Percentiles rank a stretch among this genome's conserved stretches.
Evolutionary conservation across 2,113 vertebrate species (phyloP).

Genomic region (Pteropus alecto): DNA sequence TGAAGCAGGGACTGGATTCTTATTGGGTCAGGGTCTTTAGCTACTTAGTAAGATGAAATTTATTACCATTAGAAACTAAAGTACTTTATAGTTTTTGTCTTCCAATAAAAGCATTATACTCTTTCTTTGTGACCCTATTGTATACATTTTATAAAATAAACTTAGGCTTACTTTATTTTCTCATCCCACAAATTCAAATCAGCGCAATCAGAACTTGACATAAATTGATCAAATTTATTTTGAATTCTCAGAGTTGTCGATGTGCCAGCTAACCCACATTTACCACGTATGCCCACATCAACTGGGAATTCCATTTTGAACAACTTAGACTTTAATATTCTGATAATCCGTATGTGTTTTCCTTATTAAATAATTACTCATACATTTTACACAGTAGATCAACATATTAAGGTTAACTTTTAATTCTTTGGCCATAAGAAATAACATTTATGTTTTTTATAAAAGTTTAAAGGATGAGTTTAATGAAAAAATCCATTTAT

Average conservation of each 20-base stretch:
- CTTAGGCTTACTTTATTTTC: neutral
- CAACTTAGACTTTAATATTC: neutral
- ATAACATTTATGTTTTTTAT: neutral
- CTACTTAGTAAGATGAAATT: neutral
- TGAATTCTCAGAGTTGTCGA: neutral
- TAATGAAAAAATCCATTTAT: neutral
- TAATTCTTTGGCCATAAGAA: neutral
- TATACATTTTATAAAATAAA: slow-evolving; percentile 12
- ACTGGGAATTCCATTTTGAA: neutral
- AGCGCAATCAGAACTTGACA: neutral
- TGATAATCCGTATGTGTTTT: neutral
- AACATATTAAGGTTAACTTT: neutral
- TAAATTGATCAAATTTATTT: neutral
- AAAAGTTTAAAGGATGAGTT: neutral
- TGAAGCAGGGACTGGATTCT: neutral
- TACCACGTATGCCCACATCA: neutral
- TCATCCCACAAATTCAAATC: neutral
- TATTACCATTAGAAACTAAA: neutral
- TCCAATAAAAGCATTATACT: neutral
- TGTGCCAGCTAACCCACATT: neutral
- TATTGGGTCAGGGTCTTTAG: neutral
- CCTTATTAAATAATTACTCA: neutral
- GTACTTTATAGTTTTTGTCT: neutral
- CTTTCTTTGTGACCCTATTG: neutral
- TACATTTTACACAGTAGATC: neutral